Evolutionary conservation across 2,113 vertebrate species (phyloP).

Genomic region (Machaerirhynchus nigripectus): DNA sequence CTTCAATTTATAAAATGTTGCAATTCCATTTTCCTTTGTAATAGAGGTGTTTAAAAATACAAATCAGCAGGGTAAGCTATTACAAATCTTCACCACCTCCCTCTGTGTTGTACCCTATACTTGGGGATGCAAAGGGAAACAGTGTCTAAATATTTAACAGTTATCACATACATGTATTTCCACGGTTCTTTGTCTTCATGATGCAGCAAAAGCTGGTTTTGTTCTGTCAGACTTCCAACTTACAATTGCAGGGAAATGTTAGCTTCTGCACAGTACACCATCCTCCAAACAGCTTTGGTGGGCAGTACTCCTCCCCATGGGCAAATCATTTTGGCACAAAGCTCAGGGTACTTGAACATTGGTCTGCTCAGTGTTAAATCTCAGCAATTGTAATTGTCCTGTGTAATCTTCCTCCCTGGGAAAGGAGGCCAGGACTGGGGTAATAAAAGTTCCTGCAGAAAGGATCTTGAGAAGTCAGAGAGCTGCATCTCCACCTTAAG

Average conservation of each 20-base stretch:
- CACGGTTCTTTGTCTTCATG: not conserved
- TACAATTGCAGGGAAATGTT: not conserved
- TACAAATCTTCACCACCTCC: not conserved
- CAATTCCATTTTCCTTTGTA: not conserved
- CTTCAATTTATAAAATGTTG: not conserved
- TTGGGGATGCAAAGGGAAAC: not conserved
- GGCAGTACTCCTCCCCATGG: accelerated
- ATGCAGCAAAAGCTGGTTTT: not conserved
- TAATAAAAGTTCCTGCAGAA: not conserved
- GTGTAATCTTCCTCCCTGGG: not conserved
- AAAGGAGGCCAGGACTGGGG: not conserved
- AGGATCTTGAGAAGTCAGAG: not conserved
- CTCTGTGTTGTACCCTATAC: not conserved
- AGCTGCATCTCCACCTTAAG: not conserved
- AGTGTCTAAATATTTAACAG: not conserved
- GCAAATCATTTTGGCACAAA: not conserved
- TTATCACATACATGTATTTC: not conserved
- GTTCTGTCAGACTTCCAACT: not conserved
- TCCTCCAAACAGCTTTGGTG: not conserved
- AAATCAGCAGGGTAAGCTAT: not conserved
- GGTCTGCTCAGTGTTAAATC: not conserved
- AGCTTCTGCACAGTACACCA: not conserved
- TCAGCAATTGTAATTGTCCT: not conserved
- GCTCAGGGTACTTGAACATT: not conserved
- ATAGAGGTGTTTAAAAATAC: not conserved